phyloP scores from a whole-genome alignment of 2,888 invertebrate species.

The Amphipyra berbera region DNA sequence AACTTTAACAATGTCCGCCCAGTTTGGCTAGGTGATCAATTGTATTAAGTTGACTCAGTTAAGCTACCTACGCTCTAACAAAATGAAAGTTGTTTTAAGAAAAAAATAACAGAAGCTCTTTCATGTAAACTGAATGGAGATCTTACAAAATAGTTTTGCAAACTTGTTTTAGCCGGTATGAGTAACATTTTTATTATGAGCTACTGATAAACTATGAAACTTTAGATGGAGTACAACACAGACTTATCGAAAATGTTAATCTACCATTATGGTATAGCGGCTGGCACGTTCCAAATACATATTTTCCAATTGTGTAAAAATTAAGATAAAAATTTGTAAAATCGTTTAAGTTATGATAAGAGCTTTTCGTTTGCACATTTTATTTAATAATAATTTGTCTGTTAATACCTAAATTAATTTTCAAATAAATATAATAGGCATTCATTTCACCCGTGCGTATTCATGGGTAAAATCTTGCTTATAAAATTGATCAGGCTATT shows the following conservation, averaged over 20 bases:
- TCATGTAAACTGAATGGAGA: constrained; percentile 7
- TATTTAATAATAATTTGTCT: too few relatives aligned
- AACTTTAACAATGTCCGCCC: constrained; percentile 40
- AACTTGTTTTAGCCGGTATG: neutral
- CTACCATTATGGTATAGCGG: too few relatives aligned
- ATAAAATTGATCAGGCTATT: constrained; percentile 8
- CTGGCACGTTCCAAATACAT: too few relatives aligned
- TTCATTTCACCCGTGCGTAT: too few relatives aligned
- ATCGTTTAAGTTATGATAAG: too few relatives aligned
- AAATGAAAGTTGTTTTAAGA: constrained; percentile 17
- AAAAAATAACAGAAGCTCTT: constrained; percentile 4
- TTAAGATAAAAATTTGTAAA: too few relatives aligned
- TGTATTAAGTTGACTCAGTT: constrained; percentile 34
- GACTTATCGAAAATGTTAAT: too few relatives aligned
- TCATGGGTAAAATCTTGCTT: too few relatives aligned
- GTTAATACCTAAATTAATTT: too few relatives aligned
- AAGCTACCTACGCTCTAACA: constrained; percentile 11
- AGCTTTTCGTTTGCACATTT: too few relatives aligned
- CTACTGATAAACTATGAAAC: neutral
- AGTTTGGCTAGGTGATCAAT: constrained; percentile 44
- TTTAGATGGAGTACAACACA: neutral
- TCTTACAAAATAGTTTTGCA: constrained; percentile 2
- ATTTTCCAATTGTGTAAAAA: too few relatives aligned
- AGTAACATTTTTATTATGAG: neutral
- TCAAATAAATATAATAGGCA: too few relatives aligned